Evolutionary conservation across 92 coral and sea anemone genomes (phyloP).

Genomic region (Phenganax marumi): DNA sequence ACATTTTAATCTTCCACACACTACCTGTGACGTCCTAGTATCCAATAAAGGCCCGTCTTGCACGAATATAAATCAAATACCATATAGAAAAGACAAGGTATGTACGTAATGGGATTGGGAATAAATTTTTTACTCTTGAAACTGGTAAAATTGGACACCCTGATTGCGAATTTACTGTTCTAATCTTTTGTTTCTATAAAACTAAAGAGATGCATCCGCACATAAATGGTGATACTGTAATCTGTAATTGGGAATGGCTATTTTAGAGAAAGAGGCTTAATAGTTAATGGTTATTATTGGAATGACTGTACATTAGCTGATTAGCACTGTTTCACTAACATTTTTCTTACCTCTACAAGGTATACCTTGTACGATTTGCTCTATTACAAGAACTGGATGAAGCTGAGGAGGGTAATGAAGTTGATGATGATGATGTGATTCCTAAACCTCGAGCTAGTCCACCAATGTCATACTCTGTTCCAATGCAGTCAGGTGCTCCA

Average conservation of each 20-base stretch:
- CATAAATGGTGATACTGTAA: background rate
- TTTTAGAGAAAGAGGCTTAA: background rate
- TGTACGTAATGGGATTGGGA: background rate
- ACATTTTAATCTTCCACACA: slow-evolving; percentile 54
- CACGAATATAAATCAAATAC: slow-evolving; percentile 56
- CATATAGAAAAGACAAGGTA: slow-evolving; percentile 63
- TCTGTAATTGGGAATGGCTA: too few relatives aligned
- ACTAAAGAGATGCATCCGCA: background rate
- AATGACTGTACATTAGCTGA: background rate
- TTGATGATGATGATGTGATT: background rate
- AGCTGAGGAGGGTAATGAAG: background rate
- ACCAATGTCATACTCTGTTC: background rate
- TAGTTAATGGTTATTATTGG: background rate
- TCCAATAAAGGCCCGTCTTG: slow-evolving; percentile 65
- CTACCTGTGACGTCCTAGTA: slow-evolving; percentile 62
- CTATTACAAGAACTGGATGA: slow-evolving; percentile 38
- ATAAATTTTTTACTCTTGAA: background rate
- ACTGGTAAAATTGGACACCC: background rate
- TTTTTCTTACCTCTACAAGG: slow-evolving; percentile 8
- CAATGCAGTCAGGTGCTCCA: slow-evolving; percentile 11
- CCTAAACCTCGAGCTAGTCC: background rate
- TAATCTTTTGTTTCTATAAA: background rate
- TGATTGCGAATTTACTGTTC: background rate
- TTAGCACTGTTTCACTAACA: background rate
- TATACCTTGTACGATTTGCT: slow-evolving; percentile 49